Percentiles rank a stretch among this genome's conserved stretches.
These are phyloP conservation scores for Esperia sulphurella DNA, from an alignment of 2,888 invertebrate species.

Conservation along the genomic window DNA sequence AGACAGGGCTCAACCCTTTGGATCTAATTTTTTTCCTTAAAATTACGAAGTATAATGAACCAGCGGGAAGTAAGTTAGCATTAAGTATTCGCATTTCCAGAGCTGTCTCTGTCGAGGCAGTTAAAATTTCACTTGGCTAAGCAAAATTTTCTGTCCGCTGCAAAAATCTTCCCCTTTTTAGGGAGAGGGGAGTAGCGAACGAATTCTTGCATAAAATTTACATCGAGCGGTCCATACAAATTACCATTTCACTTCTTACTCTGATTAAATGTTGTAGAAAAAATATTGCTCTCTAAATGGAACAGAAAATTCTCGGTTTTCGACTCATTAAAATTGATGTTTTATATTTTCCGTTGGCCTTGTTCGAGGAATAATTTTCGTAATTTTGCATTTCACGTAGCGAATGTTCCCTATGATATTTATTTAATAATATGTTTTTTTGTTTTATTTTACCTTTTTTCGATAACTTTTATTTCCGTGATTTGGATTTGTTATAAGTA, in stretches of 20 bases:
- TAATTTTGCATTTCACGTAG: neutral
- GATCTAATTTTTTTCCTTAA: conserved; percentile 56
- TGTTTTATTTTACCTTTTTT: no score
- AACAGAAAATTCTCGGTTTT: conserved; percentile 75
- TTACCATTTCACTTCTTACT: conserved; percentile 78
- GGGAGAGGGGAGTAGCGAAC: conserved; percentile 64
- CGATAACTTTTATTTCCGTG: no score
- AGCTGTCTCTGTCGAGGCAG: conserved; percentile 76
- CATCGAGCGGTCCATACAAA: conserved; percentile 79
- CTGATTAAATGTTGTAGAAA: conserved; percentile 80
- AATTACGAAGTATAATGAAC: conserved; percentile 78
- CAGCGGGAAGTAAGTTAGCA: conserved; percentile 74
- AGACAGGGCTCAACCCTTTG: conserved; percentile 47
- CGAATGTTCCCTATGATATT: no score
- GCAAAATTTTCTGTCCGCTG: conserved; percentile 78
- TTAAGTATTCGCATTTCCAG: conserved; percentile 76
- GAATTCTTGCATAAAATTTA: conserved; percentile 79
- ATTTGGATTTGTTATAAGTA: no score
- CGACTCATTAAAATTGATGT: conserved; percentile 76
- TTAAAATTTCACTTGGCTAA: conserved; percentile 79
- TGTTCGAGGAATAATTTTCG: no score
- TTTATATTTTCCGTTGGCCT: conserved; percentile 46
- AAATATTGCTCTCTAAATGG: conserved; percentile 77
- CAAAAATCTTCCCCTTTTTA: conserved; percentile 75
- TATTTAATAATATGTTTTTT: no score